Percentiles rank a stretch among this genome's conserved stretches.
Evolutionary conservation across 2,888 invertebrate species (phyloP).

Genomic region (Phragmatobia fuliginosa): DNA sequence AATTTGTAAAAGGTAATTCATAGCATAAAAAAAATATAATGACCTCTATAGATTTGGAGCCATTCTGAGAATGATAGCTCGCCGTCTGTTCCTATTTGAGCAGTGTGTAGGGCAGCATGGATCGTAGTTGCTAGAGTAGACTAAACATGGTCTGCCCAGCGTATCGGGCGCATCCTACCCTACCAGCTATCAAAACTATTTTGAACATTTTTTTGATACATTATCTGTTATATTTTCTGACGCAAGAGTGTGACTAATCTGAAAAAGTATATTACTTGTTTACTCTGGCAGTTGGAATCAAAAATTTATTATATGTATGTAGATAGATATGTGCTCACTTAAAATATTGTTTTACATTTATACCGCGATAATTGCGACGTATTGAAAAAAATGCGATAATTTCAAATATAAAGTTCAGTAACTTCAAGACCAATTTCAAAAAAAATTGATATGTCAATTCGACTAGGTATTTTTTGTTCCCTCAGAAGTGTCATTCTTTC

Average conservation of each 20-base stretch:
- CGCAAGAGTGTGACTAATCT: slow-evolving; percentile 1
- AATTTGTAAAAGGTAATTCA: no score
- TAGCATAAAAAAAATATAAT: no score
- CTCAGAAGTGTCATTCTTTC: not conserved
- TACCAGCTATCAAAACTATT: not conserved
- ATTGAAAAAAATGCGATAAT: not conserved
- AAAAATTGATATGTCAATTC: no score
- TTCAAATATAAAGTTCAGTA: not conserved
- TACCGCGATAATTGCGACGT: not conserved
- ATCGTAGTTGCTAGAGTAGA: no score
- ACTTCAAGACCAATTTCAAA: not conserved
- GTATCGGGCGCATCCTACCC: not conserved
- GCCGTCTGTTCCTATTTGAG: no score
- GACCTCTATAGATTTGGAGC: no score
- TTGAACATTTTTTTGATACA: not conserved
- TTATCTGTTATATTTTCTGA: not conserved
- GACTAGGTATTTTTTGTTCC: no score
- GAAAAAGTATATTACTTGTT: not conserved
- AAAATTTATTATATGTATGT: no score
- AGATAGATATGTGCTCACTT: not conserved
- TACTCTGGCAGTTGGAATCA: not conserved
- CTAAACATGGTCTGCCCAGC: no score
- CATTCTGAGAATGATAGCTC: no score
- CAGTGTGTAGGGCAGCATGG: no score
- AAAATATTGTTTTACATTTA: not conserved